Conservation (phyloP, 1,140 invertebrate species). For the Heliothis virescens region DNA sequence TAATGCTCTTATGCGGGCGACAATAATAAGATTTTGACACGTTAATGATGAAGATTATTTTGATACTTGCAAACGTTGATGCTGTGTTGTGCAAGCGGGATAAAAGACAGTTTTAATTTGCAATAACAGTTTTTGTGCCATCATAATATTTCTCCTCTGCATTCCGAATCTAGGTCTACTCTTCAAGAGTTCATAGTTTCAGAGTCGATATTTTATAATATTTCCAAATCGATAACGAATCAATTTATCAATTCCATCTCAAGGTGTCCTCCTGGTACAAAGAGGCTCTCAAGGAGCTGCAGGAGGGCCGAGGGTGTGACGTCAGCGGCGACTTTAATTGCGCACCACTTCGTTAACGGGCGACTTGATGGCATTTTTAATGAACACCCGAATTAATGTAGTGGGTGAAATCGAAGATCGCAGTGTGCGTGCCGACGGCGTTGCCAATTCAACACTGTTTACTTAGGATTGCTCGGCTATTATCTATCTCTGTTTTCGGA, state of each 20-base stretch:
- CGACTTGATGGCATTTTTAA: conserved; percentile 86
- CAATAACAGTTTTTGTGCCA: no score
- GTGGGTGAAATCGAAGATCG: conserved; percentile 83
- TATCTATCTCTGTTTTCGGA: conserved; percentile 62
- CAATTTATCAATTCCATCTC: conserved; percentile 82
- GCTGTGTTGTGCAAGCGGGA: background rate
- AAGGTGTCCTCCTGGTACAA: conserved; percentile 75
- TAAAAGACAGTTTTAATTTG: no score
- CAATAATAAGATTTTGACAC: conserved; percentile 84
- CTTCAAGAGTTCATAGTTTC: background rate
- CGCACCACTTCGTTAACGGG: conserved; percentile 84
- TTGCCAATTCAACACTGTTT: conserved; percentile 73
- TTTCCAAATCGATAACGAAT: conserved; percentile 65
- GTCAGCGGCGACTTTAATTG: conserved; percentile 85
- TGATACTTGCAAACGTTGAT: conserved; percentile 47
- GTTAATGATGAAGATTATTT: conserved; percentile 77
- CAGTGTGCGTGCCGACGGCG: conserved; percentile 74
- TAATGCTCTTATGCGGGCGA: conserved; percentile 84
- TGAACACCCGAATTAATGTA: conserved; percentile 86
- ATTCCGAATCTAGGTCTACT: background rate
- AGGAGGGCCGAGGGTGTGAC: conserved; percentile 73
- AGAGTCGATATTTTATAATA: background rate
- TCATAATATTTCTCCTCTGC: no score
- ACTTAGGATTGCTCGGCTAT: conserved; percentile 80
- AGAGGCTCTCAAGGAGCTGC: conserved; percentile 69